A percentile compares a stretch with the other conserved stretches of the same genome.
Evolutionary conservation across 2,797 vertebrate species (phyloP).

Genomic region (Intellagama lesueurii): DNA sequence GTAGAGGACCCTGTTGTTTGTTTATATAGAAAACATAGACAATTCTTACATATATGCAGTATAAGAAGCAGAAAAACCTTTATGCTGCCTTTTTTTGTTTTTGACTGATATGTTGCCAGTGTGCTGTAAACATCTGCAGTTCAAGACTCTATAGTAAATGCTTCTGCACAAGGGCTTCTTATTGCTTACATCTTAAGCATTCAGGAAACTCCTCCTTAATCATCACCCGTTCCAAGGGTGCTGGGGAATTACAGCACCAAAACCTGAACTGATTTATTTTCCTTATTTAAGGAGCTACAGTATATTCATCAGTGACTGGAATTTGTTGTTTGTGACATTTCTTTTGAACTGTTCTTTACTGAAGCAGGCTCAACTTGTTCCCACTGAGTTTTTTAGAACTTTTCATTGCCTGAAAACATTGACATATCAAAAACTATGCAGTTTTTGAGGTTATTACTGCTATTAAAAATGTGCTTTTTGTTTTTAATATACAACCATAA

Average conservation of each 20-base stretch:
- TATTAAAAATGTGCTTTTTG: constrained; percentile 56
- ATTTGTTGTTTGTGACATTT: neutral
- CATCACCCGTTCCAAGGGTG: constrained; percentile 27
- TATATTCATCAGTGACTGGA: constrained; percentile 23
- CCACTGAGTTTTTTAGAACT: constrained; percentile 25
- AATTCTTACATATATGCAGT: constrained; percentile 32
- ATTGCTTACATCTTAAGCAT: constrained; percentile 10
- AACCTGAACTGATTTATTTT: constrained; percentile 34
- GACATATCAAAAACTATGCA: constrained; percentile 41
- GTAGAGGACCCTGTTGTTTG: constrained; percentile 53
- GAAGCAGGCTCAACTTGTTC: constrained; percentile 22
- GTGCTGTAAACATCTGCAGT: constrained; percentile 45
- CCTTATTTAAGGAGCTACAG: constrained; percentile 8
- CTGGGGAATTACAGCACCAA: constrained; percentile 18
- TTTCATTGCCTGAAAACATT: constrained; percentile 39
- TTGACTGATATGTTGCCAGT: constrained; percentile 24
- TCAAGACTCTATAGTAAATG: constrained; percentile 41
- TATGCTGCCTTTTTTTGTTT: constrained; percentile 34
- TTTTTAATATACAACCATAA: constrained; percentile 46
- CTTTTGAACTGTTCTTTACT: constrained; percentile 19
- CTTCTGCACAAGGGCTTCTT: constrained; percentile 69
- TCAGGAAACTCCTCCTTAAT: constrained; percentile 5
- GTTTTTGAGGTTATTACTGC: constrained; percentile 38
- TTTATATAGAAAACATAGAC: constrained; percentile 21
- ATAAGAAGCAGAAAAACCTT: constrained; percentile 30